Evolutionary conservation across 2,113 vertebrate species (phyloP).

Genomic region (Nycticebus coucang): DNA sequence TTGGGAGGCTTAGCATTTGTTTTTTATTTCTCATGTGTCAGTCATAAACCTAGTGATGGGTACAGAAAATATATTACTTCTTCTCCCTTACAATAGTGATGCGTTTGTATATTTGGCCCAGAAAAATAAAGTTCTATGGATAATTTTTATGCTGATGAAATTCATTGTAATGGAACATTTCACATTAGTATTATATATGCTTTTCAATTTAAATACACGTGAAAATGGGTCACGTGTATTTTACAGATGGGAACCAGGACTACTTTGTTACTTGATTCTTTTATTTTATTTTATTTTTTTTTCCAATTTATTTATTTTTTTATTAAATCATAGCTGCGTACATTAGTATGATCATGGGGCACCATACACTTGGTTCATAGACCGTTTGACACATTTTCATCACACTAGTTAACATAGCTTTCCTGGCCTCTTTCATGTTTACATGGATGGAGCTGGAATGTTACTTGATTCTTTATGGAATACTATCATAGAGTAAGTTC

Average conservation of each 20-base stretch:
- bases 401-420: too few species aligned
- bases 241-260: neutral
- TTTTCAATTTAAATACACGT: slow-evolving; percentile 50
- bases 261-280: neutral
- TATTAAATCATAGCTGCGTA: too few species aligned
- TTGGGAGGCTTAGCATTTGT: too few species aligned
- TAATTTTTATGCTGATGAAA: slow-evolving; percentile 12
- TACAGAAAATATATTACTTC: neutral
- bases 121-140: neutral
- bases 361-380: too few species aligned
- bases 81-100: neutral
- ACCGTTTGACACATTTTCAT: too few species aligned
- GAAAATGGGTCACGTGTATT: slow-evolving; percentile 24
- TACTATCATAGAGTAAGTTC: neutral
- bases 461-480: neutral
- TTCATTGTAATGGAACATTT: slow-evolving; percentile 11
- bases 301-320: too few species aligned
- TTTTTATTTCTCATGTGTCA: neutral
- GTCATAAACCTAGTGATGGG: neutral
- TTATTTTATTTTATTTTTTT: too few species aligned
- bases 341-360: too few species aligned
- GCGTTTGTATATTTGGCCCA: neutral
- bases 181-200: neutral
- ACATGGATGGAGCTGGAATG: too few species aligned
- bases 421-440: too few species aligned